Base-by-base conservation (phyloP, 2,888 invertebrate species). In the Cotesia congregata region DNA sequence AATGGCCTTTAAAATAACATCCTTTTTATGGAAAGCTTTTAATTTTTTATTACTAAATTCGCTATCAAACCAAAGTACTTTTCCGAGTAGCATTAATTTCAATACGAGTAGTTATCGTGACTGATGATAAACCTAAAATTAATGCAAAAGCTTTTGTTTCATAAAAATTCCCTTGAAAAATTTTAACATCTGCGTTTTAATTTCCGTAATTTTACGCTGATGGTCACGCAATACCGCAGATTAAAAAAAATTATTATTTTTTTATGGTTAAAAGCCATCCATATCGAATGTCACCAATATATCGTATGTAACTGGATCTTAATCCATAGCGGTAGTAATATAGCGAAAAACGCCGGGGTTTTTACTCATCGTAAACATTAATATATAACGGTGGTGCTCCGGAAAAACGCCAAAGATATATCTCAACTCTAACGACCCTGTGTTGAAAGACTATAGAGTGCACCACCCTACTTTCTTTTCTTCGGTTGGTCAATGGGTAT, bases 371-470 rank as follows among this genome's bases (percentile, higher is more conserved):
- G 70, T 70, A 59, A 70, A 70, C 59, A 50, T 70, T 70, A 50
- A 50, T 70, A 70, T 70, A 70, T 70, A 70, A 50, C 50, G 12
- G 17, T 70, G 50, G 17, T 50, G 12, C 20, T 20, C 70, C 50
- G 65, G 76, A 78, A 77, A 76, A 77, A 74, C 76, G 69, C 72
- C 12, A 67, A 59, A 70, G 76, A 74, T 73, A 72, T 75, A 78
- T 78, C 79, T 74, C 72, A 75, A 71, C 70, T 70, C 72, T 77
- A 79, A 79, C 78, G 67, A 75, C 72, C 67, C 50, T 50, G 65
- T 67, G 74, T 75, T 73, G 62, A 67, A 59, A 73, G 41, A 15
- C 30, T 65, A 30, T 67, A 65, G 20, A 12, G 64, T 30, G 41
- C 62, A 70, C 38, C 59, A 59, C 39, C 59, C 30, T 69, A 39